Evolutionary conservation across 2,113 vertebrate genomes (phyloP), one percentile per base, ranked within the genome.

Genomic region (Rhinolophus ferrumequinum): DNA sequence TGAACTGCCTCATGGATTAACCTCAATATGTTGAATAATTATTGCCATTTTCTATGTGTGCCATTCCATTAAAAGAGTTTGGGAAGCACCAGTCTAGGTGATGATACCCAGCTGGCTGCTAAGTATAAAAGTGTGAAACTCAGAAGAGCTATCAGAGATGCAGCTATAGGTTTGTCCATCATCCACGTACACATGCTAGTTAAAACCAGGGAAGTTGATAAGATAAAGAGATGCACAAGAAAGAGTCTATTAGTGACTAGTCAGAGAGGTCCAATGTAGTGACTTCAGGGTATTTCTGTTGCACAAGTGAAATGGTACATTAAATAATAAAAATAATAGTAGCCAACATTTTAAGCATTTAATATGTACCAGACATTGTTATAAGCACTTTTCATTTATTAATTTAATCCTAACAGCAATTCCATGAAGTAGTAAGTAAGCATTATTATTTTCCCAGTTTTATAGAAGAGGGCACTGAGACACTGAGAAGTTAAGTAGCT

Each of bases 401-500:
- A 94, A 89, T 16, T 64, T 76, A 85, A 94, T 73, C 35, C 13
- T 73, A 82, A 88, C 44, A 95, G 28, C 15, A 64, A 72, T 87
- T 28, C 11, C 73, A 75, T 15, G 30, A n/a, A 90, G 21, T 88
- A 88, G 33, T 52, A 93, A 24, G 13, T 52, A 93, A 24, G 13
- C 50, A 90, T 54, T 81, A 44, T 75, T 72, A 3, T 60, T 67
- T 62, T 50, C 4, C 2, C 13, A 8, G n/a, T 66, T 93, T 87
- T 75, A 76, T 47, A 72, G 21, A 77, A 3, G 35, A 21, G 41
- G 30, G 13, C 72, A 79, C 21, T 86, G 58, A 86, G 18, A 13
- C 93, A 52, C 18, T 56, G 88, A 50, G 24, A 60, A 16, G 8
- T 94, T 62, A 60, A 13, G 26, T 64, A 54, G 26, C 8, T 70